Base-by-base conservation (phyloP, 2,888 invertebrate species). In the Lithodes maja region DNA sequence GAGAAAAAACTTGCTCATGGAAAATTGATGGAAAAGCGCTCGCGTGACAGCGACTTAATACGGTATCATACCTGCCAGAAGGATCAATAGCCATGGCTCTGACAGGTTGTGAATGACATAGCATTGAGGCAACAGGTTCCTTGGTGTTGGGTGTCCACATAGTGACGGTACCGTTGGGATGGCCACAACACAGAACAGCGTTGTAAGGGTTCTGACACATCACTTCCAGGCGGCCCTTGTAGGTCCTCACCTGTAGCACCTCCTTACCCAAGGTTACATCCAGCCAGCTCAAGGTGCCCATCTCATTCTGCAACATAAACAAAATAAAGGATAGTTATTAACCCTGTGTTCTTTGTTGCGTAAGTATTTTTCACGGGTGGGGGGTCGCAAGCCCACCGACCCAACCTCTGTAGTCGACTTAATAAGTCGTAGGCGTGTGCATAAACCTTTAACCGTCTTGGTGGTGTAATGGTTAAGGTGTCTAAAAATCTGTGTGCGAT, bases 201-300 rank as follows among this genome's bases (percentile, higher is more conserved):
- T 99, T 99, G 93, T 96, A 95, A 0, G 99, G 99, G 94, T 99
- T 99, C 93, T 99, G 98, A 0, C 97, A 95, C 96, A 99, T 96
- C 1, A 97, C 95, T 86, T 94, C 95, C 79, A 98, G 95, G 91
- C 97, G 95, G 15, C 98, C 99, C 71, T 96, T 94, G 90, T 95
- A 95, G 0, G 98, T 96, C 92, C 96, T 96, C 92, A 95, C 97
- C 86, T 97, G 96, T 0, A 96, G 95, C 0, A 98, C 96, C 92
- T 98, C 94, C 94, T 98, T 96, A 69, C 99, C 99, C 89, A 99
- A 95, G 0, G 99, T 99, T 54, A 99, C 96, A 94, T 99, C 99
- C 80, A 99, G 93, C 98, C 99, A 99, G 81, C 96, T 95, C 92
- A 98, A 94, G 93, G 96, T 97, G 12, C 99, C 98, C 92, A 95